A percentile compares a stretch with the other conserved stretches of the same genome.
These are phyloP conservation scores for Beris morrisii DNA, from an alignment of 2,888 invertebrate genomes.

Conservation along the genomic window DNA sequence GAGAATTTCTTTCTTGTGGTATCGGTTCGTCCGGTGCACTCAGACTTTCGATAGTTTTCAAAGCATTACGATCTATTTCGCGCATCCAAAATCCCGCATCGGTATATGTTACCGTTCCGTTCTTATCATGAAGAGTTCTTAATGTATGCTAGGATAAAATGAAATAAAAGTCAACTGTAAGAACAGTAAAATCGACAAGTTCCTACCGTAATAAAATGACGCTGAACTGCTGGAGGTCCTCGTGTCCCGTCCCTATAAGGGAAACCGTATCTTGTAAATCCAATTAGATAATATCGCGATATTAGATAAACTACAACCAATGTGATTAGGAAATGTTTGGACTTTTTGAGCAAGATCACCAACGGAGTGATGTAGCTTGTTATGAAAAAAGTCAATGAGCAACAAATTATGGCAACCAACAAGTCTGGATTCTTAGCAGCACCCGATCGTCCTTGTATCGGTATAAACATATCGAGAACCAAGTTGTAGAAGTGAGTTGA, in stretches of 20 bases:
- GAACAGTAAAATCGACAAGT: not conserved
- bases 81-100: conserved; percentile 50
- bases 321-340: conserved; percentile 44
- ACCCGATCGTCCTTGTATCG: conserved; percentile 57
- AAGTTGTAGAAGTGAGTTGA: conserved; percentile 46
- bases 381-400: conserved; percentile 52
- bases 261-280: conserved; percentile 57
- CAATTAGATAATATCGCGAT: conserved; percentile 47
- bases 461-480: conserved; percentile 50
- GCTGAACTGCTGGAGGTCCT: conserved; percentile 53
- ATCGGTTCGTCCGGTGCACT: conserved; percentile 47
- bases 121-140: conserved; percentile 47
- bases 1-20: conserved; percentile 44
- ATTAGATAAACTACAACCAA: conserved; percentile 45
- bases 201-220: conserved; percentile 59
- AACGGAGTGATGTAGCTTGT: conserved; percentile 52
- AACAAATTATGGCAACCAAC: conserved; percentile 54
- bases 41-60: conserved; percentile 48
- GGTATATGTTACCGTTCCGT: conserved; percentile 46
- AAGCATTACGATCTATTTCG: conserved; percentile 48
- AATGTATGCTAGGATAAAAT: conserved; percentile 44
- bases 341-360: conserved; percentile 46
- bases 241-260: conserved; percentile 59
- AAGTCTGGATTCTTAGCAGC: conserved; percentile 57
- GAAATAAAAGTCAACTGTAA: not conserved